Evolutionary conservation across 2,797 vertebrate species (phyloP), one percentile per base, ranked within the genome.

Genomic region (Bovichtus diacanthus): DNA sequence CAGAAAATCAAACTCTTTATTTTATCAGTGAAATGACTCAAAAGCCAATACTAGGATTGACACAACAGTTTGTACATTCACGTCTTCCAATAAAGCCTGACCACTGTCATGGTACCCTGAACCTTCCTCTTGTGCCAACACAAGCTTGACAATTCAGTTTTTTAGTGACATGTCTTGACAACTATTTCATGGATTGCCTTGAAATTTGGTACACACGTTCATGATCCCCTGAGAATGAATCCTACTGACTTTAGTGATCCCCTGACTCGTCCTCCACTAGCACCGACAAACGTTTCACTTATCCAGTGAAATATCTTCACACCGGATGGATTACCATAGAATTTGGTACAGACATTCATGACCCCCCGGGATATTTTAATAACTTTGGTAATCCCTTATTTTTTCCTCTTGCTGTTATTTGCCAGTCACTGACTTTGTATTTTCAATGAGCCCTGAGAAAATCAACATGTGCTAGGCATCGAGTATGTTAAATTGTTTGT

Each of bases 111-210:
- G 0, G 23, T 36, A 13, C n/a, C 6, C 19, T 47, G 18, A 47
- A 2, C 6, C 34, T 34, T 34, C 31, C 9, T 34, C 8, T 34
- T 31, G 6, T 34, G 31, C 9, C 31, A 34, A 34, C 6, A 34
- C 31, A 34, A 31, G 31, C 31, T 31, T 31, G 31, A 31, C 31
- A 31, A 31, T 31, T 31, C 1, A 1, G 31, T 34, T 9, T 7
- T 4, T 25, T 16, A 13, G 25, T 21, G 27, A n/a, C 27, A n/a
- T 44, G 6, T n/a, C 11, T n/a, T n/a, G 16, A 46, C n/a, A n/a
- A 19, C 54, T 53, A 16, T 31, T 46, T 21, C 41, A 70, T 59
- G 54, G n/a, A 51, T 23, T 31, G 9, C 56, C 25, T 50, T 71
- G 15, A 41, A 9, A 41, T 51, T 31, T 61, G 43, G 12, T 39